Evolutionary conservation across 2,113 vertebrate genomes (phyloP).

Genomic region (Dendrocopos noguchii): DNA sequence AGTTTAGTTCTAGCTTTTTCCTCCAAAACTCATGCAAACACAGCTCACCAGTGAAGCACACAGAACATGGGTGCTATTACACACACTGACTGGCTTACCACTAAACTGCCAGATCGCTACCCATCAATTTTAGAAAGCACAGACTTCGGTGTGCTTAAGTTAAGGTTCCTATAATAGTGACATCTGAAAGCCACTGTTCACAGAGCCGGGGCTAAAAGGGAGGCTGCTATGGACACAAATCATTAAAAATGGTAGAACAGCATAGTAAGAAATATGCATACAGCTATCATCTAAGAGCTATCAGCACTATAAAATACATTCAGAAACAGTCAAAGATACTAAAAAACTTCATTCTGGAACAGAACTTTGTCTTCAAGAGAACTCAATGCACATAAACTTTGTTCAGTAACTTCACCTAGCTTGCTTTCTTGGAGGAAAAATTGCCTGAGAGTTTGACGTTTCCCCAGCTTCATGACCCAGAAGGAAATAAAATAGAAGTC

Average conservation of each 20-base stretch:
- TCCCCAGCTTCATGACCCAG: neutral
- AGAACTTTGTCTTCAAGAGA: slow-evolving; percentile 36
- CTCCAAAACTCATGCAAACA: neutral
- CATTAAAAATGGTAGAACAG: neutral
- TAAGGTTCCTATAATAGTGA: slow-evolving; percentile 35
- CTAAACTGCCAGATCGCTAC: neutral
- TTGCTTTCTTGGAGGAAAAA: slow-evolving; percentile 23
- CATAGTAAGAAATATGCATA: slow-evolving; percentile 20
- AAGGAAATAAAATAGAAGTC: slow-evolving; percentile 2
- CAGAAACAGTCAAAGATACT: slow-evolving; percentile 44
- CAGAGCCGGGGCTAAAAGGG: slow-evolving; percentile 56
- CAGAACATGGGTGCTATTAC: neutral
- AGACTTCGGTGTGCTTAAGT: neutral
- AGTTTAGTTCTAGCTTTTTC: neutral
- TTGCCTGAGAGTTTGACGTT: neutral
- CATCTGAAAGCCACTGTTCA: slow-evolving; percentile 72
- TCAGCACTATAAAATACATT: slow-evolving; percentile 21
- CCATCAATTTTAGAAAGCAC: neutral
- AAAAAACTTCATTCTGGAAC: slow-evolving; percentile 44
- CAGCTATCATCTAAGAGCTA: slow-evolving; percentile 51
- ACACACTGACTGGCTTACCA: accelerated
- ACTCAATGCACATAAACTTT: neutral
- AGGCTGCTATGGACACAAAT: neutral
- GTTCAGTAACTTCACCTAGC: neutral
- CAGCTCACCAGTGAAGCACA: neutral